These are phyloP conservation scores for Hydropotes inermis DNA, from an alignment of 2,113 vertebrate species.

Conservation along the genomic window DNA sequence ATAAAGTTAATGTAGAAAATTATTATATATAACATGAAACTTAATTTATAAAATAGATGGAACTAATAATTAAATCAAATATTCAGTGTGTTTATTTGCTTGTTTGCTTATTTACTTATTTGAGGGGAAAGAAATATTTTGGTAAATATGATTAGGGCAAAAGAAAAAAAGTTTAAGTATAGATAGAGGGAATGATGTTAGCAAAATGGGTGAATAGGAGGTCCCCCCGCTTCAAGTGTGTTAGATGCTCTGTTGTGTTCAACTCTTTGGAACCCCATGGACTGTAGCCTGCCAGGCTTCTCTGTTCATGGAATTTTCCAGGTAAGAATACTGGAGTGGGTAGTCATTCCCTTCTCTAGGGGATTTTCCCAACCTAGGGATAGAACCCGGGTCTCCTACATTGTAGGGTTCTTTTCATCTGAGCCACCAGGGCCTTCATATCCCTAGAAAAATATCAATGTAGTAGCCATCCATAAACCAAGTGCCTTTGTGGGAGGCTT, in stretches of 20 bases:
- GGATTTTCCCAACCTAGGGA: background rate
- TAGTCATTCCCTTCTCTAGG: background rate
- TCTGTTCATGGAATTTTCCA: background rate
- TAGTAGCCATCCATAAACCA: background rate
- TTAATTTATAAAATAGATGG: background rate
- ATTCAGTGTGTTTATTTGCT: background rate
- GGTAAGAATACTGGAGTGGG: background rate
- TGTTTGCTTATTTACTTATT: background rate
- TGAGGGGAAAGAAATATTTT: background rate
- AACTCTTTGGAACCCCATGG: background rate
- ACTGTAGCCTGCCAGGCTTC: background rate
- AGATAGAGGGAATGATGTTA: background rate
- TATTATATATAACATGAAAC: background rate
- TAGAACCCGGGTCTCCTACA: background rate
- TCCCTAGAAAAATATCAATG: background rate
- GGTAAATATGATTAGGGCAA: background rate
- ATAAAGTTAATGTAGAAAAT: background rate
- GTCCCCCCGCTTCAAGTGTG: fast-evolving
- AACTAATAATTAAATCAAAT: background rate
- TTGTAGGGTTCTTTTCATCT: background rate
- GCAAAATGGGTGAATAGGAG: background rate
- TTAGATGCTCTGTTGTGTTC: background rate
- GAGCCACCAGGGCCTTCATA: background rate
- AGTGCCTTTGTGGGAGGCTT: background rate
- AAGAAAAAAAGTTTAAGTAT: background rate